phyloP scores from a whole-genome alignment of 2,113 vertebrate species.

The Ictidomys tridecemlineatus region DNA sequence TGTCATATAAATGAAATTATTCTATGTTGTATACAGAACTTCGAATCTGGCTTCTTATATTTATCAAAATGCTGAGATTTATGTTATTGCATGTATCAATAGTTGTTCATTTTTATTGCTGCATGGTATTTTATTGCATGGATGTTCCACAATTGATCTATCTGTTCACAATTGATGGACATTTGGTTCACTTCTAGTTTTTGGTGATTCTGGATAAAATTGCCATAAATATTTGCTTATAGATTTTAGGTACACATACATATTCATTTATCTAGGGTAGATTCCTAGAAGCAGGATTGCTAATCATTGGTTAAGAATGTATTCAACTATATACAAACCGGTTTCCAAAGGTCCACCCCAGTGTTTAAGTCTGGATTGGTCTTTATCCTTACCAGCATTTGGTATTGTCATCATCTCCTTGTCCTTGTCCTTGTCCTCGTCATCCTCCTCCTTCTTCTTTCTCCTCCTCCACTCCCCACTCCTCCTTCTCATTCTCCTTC shows the following conservation, averaged over 20 bases:
- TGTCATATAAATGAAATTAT: not conserved
- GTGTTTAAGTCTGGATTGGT: not conserved
- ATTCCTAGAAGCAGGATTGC: not conserved
- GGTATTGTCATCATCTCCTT: too few species aligned
- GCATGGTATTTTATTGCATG: not conserved
- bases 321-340: not conserved
- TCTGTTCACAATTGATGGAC: not conserved
- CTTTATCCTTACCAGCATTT: too few species aligned
- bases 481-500: too few species aligned
- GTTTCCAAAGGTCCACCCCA: not conserved
- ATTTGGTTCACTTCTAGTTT: slow-evolving; percentile 17
- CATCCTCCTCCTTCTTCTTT: not conserved
- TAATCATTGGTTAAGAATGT: not conserved
- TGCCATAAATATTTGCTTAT: not conserved
- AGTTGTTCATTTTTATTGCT: not conserved
- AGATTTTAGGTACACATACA: not conserved
- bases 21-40: not conserved
- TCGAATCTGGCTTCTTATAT: not conserved
- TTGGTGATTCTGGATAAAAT: not conserved
- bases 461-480: too few species aligned
- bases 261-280: not conserved
- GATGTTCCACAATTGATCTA: not conserved
- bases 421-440: too few species aligned
- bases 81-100: not conserved
- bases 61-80: not conserved